phyloP scores from a whole-genome alignment of 2,113 vertebrate species.

The Rutilus rutilus region DNA sequence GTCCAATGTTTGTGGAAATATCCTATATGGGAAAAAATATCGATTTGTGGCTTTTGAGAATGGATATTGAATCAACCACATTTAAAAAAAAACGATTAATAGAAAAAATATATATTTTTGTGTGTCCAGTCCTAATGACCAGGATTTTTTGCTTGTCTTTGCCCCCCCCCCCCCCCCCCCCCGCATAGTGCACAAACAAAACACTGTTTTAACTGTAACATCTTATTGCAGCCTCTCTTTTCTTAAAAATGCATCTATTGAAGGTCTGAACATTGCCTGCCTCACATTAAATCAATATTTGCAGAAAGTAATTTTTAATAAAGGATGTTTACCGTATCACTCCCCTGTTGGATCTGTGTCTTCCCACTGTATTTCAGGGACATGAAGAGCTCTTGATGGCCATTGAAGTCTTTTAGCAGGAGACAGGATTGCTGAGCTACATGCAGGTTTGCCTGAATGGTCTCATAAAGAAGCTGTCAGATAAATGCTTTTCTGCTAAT shows the following conservation, averaged over 20 bases:
- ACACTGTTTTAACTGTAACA: neutral
- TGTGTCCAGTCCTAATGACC: too few species aligned
- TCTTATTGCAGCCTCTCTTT: neutral
- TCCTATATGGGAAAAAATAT: too few species aligned
- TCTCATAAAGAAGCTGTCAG: conserved; percentile 42
- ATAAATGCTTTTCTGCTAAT: conserved; percentile 37
- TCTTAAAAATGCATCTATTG: neutral
- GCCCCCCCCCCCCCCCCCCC: neutral
- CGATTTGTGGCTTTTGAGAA: too few species aligned
- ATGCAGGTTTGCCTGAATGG: conserved; percentile 44
- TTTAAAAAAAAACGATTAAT: too few species aligned
- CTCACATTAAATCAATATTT: neutral
- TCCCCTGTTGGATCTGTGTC: neutral
- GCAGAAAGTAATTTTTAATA: neutral
- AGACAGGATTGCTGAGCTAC: conserved; percentile 39
- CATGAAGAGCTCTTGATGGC: conserved; percentile 26
- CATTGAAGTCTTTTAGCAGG: conserved; percentile 39
- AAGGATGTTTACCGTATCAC: conserved; percentile 12
- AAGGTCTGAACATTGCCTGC: neutral
- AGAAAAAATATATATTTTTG: too few species aligned
- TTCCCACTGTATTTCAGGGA: conserved; percentile 8
- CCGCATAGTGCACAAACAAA: neutral
- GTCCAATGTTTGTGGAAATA: too few species aligned
- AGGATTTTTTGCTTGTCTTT: neutral
- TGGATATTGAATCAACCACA: too few species aligned